Evolutionary conservation across 2,888 invertebrate species (phyloP), one percentile per base, ranked within the genome.

Genomic region (Ophion ellenae): DNA sequence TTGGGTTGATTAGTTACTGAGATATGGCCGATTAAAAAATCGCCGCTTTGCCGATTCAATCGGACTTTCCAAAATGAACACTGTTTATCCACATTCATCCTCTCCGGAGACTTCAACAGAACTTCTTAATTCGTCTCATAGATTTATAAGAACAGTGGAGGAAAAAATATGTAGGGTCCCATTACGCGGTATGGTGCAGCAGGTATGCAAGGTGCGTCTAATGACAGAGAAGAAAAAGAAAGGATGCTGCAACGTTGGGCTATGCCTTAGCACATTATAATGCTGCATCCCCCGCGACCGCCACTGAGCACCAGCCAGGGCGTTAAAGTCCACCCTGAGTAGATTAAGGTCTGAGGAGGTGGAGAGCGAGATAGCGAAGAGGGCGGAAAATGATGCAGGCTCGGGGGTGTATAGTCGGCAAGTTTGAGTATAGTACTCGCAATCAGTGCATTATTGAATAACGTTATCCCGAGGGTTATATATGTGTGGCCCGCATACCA

Each of bases 321-420:
- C 66, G 80, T 80, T 85, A 81, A 85, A 85, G 77, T 85, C 73
- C 81, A 74, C 77, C 77, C 81, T 63, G 76, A 81, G 84, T 81
- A 84, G 84, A 84, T 84, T 84, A 85, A 84, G 80, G 84, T 77
- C 76, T 66, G 78, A 47, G 75, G 74, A 64, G 45, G 17, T n/a
- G 47, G 32, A 64, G 64, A 75, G 75, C 32, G 57, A 36, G 82
- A 66, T 53, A 63, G 32, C 40, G 63, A 47, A 61, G 61, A 47
- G 20, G 10, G 73, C 73, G 53, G 57, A 66, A 67, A 77, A 67
- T 77, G 66, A 67, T 7, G 75, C 40, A 64, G 69, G 63, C 9
- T 70, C 40, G 79, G 47, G 36, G 59, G 24, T 2, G 71, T 40
- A 17, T 71, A 59, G 71, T 45, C 47, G 63, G 71, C 36, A 28